Evolutionary conservation across 2,888 invertebrate genomes (phyloP), one percentile per base, ranked within the genome.

Genomic region (Palloptera scutellata): DNA sequence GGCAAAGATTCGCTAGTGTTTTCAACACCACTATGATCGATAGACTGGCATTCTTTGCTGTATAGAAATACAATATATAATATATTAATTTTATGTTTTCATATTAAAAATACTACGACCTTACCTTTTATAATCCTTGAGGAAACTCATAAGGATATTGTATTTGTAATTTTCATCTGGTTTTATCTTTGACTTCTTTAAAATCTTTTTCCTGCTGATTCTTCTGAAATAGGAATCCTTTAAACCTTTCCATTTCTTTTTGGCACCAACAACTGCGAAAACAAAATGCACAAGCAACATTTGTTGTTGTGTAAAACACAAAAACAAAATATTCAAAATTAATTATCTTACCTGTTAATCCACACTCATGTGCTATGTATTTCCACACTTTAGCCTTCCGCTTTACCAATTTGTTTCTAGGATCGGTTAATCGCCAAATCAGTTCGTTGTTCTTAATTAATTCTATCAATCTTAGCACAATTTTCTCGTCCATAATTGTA

Each of bases 241-340:
- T 12, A 57, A n/a, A 12, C 57, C 57, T 40, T 57, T 57, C 57
- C 57, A 57, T 41, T 57, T 41, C 13, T 57, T 57, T 30, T 57
- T 57, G 41, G 40, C 30, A 40, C 3, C 6, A 30, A n/a, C 57
- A 20, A 40, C 57, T 57, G 55, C 5, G 40, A 40, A 55, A 30
- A 20, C 15, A 30, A 20, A 4, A 30, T 5, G 10, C 12, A n/a
- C 8, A 57, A 17, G 19, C 17, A 13, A 9, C 20, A 55, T 30
- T n/a, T 15, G 1, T 9, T 20, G 10, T 30, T 30, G 30, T 30
- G 30, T 30, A 6, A 30, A 30, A 30, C 2, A 30, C 3, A 2
- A 30, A 30, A 2, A 30, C 3, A 30, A 30, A 30, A 30, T 30
- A 30, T 30, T 30, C 30, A 30, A 30, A 30, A 30, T 1, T 0